Base-by-base conservation (phyloP, 2,888 invertebrate species). In the Girardia tigrina region DNA sequence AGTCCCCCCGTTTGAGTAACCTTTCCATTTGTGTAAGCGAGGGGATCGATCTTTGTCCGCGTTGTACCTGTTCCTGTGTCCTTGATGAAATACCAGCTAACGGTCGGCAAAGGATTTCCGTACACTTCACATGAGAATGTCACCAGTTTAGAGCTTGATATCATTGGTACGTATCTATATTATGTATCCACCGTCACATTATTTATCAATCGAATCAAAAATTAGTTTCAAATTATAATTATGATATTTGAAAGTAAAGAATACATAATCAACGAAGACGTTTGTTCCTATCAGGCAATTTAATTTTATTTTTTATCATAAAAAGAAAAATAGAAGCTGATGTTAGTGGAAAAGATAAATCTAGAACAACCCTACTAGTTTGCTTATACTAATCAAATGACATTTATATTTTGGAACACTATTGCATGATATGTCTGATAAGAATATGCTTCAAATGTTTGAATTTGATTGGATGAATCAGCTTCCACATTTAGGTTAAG, bases 1-100 rank as follows among this genome's bases (percentile, higher is more conserved):
- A 26, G 1, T n/a, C 74, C 74, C 12, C 42, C 56, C 4, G 26
- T 28, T 6, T 56, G 23, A n/a, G 74, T 26, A 56, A 28, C 26
- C n/a, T 56, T 42, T 4, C 42, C 56, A 56, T 8, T 56, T 14
- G 2, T 28, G 69, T 42, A 26, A 4, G 4, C 12, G 2, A 29
- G 6, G 16, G 74, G 74, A 26, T 74, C 74, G 26, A 74, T 74
- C 8, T 69, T 20, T 26, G 23, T 42, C 6, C 74, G 4, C 12
- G n/a, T n/a, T 8, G n/a, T 6, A 12, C 56, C 56, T 56, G n/a
- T n/a, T 12, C 20, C n/a, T 56, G 56, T 56, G n/a, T 56, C 56
- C 56, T 4, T 56, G n/a, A 16, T 56, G 56, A 56, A 56, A 56
- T 56, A 56, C 56, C 56, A 56, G 4, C 20, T 20, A 56, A 56